These are phyloP conservation scores for Fopius arisanus DNA, from an alignment of 1,140 invertebrate species.

Conservation along the genomic window DNA sequence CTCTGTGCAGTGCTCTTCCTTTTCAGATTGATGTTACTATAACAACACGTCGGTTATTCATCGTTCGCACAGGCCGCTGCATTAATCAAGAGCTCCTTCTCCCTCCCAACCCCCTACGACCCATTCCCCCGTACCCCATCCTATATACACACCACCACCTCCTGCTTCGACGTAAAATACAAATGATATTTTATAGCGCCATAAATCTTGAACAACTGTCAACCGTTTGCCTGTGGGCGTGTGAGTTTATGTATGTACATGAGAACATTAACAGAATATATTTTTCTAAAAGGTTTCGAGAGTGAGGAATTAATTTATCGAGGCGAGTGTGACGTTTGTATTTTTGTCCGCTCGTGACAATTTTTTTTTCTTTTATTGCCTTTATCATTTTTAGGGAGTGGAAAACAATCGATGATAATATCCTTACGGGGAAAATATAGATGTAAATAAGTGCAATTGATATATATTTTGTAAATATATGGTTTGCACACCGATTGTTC, in stretches of 20 bases:
- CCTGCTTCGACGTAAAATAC: constrained; percentile 60
- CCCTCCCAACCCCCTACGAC: neutral
- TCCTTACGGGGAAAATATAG: too few relatives aligned
- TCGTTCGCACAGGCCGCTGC: constrained; percentile 49
- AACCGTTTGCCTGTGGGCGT: constrained; percentile 49
- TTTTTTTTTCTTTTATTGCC: neutral
- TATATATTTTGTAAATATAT: too few relatives aligned
- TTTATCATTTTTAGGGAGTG: neutral
- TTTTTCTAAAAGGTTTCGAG: constrained; percentile 4
- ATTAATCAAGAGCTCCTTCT: constrained; percentile 53
- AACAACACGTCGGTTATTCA: constrained; percentile 58
- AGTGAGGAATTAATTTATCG: neutral
- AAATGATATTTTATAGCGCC: constrained; percentile 65
- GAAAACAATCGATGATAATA: too few relatives aligned
- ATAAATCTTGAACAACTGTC: constrained; percentile 61
- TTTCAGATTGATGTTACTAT: constrained; percentile 58
- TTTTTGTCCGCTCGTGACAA: neutral
- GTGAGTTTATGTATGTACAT: constrained; percentile 29
- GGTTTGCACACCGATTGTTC: too few relatives aligned
- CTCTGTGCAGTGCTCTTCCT: constrained; percentile 34
- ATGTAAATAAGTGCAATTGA: too few relatives aligned
- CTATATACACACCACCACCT: constrained; percentile 25
- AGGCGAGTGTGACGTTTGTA: neutral
- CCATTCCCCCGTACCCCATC: neutral
- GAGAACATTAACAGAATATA: constrained; percentile 13